Conservation (phyloP, 1,140 invertebrate species). For the Anastrepha obliqua region DNA sequence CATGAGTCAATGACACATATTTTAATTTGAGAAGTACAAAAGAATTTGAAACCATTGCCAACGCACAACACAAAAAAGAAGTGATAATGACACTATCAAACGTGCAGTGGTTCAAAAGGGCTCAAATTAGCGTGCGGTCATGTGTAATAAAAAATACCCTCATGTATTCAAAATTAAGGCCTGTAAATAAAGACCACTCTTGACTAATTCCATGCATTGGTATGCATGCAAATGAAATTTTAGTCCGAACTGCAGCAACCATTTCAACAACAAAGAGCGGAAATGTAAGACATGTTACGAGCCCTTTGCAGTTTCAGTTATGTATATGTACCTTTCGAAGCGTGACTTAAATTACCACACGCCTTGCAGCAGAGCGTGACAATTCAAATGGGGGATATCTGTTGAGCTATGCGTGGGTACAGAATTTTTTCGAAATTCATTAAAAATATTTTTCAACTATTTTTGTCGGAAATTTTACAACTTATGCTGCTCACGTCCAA, state of each 20-base stretch:
- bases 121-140: constrained; percentile 26
- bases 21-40: neutral
- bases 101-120: constrained; percentile 26
- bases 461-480: neutral
- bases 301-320: neutral
- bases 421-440: constrained; percentile 14
- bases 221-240: constrained; percentile 40
- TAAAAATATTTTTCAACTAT: neutral
- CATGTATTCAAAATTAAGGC: neutral
- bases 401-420: neutral
- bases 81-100: neutral
- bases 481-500: neutral
- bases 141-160: constrained; percentile 25
- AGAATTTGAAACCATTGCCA: constrained; percentile 9
- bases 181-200: neutral
- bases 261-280: constrained; percentile 13
- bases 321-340: neutral
- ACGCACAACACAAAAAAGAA: neutral
- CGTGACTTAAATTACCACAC: constrained; percentile 40
- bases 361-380: neutral
- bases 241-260: neutral
- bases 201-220: neutral
- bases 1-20: constrained; percentile 39
- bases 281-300: constrained; percentile 14
- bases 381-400: neutral